Base-by-base conservation (phyloP, 2,888 invertebrate species). In the Cheilosia soror region DNA sequence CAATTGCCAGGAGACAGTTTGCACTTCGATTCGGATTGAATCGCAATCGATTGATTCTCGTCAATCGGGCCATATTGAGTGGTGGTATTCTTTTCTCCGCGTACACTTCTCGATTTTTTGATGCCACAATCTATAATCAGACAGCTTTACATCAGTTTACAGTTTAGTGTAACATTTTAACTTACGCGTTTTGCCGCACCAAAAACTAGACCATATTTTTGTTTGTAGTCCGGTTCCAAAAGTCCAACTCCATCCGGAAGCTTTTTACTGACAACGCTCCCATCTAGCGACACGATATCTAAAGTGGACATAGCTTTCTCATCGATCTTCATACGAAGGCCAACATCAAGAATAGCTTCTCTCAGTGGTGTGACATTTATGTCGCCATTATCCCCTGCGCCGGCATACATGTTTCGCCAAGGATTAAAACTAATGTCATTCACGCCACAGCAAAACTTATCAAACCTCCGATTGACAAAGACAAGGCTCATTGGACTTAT, bases 131-230 rank as follows among this genome's bases (percentile, higher is more conserved):
- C 81, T 82, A 13, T 0, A 66, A 20, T 5, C 5, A 7, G 3
- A 25, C 51, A 9, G 3, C 29, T 33, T 49, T 7, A 20, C 0
- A 7, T 15, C n/a, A 47, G n/a, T 6, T 2, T 2, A 51, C 27
- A 15, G 13, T 40, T n/a, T 15, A n/a, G n/a, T 11, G 4, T 4
- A 25, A 51, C 6, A 9, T 0, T 7, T 29, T 2, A 13, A 47
- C 73, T 72, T 40, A 90, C 89, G 57, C 77, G 80, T 42, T 31
- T 7, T 3, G 89, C 7, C 1, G 90, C 88, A 29, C 88, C 87
- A 31, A 92, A 88, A 4, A 90, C 63, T 29, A 92, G 57, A 11
- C 92, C 92, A 82, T 91, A 92, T 76, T 90, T 89, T 5, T 88
- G 80, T 3, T 87, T 88, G 72, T 89, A 89, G 7, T 89, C 78